A percentile compares a stretch with the other conserved stretches of the same genome.
phyloP scores from a whole-genome alignment of 1,140 invertebrate genomes.

The Whitmania pigra region DNA sequence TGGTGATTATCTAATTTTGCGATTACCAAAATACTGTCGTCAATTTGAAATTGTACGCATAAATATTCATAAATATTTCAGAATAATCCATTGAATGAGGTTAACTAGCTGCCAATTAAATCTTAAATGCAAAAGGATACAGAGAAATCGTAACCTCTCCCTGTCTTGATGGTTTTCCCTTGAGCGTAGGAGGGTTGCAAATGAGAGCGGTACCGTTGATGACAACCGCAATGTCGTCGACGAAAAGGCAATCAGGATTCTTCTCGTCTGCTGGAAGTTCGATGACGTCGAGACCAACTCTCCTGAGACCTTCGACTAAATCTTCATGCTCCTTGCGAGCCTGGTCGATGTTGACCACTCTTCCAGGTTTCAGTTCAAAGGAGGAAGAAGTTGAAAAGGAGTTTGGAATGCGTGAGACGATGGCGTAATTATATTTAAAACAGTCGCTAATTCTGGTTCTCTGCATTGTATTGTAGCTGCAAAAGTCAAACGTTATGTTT shows the following conservation, averaged over 20 bases:
- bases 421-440: conserved; percentile 27
- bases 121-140: neutral
- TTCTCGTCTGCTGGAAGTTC: conserved; percentile 75
- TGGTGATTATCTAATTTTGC: too few species aligned
- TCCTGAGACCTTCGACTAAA: conserved; percentile 47
- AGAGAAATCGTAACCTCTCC: conserved; percentile 53
- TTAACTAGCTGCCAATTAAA: neutral
- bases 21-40: too few species aligned
- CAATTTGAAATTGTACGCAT: too few species aligned
- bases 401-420: conserved; percentile 25
- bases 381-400: conserved; percentile 24
- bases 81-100: neutral
- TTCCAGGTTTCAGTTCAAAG: conserved; percentile 17
- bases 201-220: conserved; percentile 82
- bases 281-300: conserved; percentile 76
- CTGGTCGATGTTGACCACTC: conserved; percentile 28
- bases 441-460: conserved; percentile 3
- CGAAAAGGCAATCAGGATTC: conserved; percentile 65
- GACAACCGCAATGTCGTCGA: conserved; percentile 76
- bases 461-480: neutral
- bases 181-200: conserved; percentile 44
- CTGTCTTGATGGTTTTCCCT: conserved; percentile 39
- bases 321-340: conserved; percentile 27
- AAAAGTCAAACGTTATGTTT: neutral
- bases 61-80: neutral